Conservation (phyloP, 2,113 vertebrate species). For the Microcebus griseorufus region DNA sequence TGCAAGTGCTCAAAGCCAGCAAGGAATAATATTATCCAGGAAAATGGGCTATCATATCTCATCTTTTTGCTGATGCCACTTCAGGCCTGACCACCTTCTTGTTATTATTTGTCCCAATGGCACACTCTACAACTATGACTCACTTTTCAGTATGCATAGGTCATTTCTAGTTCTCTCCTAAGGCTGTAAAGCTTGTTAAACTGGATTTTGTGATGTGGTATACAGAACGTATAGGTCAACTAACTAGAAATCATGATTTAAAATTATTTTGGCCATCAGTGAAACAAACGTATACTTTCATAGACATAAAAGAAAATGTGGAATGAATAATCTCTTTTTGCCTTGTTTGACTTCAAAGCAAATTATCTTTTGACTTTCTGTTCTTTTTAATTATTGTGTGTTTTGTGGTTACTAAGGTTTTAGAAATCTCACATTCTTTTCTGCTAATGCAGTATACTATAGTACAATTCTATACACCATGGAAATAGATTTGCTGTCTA, state of each 20-base stretch:
- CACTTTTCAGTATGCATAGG: not conserved
- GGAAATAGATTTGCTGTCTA: constrained; percentile 62
- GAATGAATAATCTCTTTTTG: not conserved
- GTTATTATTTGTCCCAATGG: not conserved
- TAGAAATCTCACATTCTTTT: constrained; percentile 70
- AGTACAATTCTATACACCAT: constrained; percentile 55
- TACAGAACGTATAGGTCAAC: not conserved
- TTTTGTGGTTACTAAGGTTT: constrained; percentile 55
- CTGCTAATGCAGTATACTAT: constrained; percentile 46
- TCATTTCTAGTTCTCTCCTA: constrained; percentile 1
- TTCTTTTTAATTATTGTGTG: constrained; percentile 61
- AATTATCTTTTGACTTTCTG: constrained; percentile 39
- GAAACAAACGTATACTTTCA: not conserved
- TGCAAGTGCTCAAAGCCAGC: not conserved
- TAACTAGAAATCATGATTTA: not conserved
- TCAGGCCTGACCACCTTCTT: not conserved
- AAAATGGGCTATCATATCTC: not conserved
- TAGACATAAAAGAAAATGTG: not conserved
- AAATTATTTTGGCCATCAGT: not conserved
- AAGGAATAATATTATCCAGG: not conserved
- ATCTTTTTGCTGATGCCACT: not conserved
- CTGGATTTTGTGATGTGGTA: not conserved
- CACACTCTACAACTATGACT: not conserved
- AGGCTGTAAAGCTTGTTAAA: not conserved
- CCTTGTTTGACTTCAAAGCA: not conserved